phyloP scores from a whole-genome alignment of 1,140 invertebrate genomes.

The Episyrphus balteatus region DNA sequence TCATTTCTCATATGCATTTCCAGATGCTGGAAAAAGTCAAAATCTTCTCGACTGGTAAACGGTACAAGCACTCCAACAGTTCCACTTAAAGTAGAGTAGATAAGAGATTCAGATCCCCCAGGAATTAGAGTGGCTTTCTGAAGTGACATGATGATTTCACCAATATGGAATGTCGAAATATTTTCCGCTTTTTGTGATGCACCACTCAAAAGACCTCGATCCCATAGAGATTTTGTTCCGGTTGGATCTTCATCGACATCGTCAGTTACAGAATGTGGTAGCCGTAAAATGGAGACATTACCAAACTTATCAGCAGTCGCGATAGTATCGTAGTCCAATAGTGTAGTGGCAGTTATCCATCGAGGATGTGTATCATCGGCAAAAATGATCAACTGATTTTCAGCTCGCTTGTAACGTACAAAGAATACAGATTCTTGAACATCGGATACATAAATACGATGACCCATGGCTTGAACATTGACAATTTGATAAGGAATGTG shows the following conservation, averaged over 20 bases:
- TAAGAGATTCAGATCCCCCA: constrained; percentile 88
- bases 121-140: constrained; percentile 95
- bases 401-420: constrained; percentile 85
- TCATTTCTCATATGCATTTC: constrained; percentile 99
- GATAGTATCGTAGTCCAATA: constrained; percentile 96
- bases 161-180: constrained; percentile 87
- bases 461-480: constrained; percentile 85
- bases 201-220: constrained; percentile 89
- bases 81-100: constrained; percentile 94
- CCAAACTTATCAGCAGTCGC: constrained; percentile 97
- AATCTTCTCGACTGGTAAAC: constrained; percentile 96
- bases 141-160: constrained; percentile 81
- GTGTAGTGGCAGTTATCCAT: constrained; percentile 84
- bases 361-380: constrained; percentile 95
- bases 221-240: constrained; percentile 96
- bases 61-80: constrained; percentile 93
- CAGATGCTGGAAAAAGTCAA: constrained; percentile 97
- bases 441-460: constrained; percentile 89
- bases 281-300: constrained; percentile 83
- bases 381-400: constrained; percentile 97
- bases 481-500: constrained; percentile 93
- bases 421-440: constrained; percentile 97
- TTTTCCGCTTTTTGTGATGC: constrained; percentile 96
- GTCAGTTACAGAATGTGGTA: constrained; percentile 85
- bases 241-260: constrained; percentile 99